These are phyloP conservation scores for Enteromius unitaeniatus DNA, from an alignment of 2,797 vertebrate species.

Conservation along the genomic window DNA sequence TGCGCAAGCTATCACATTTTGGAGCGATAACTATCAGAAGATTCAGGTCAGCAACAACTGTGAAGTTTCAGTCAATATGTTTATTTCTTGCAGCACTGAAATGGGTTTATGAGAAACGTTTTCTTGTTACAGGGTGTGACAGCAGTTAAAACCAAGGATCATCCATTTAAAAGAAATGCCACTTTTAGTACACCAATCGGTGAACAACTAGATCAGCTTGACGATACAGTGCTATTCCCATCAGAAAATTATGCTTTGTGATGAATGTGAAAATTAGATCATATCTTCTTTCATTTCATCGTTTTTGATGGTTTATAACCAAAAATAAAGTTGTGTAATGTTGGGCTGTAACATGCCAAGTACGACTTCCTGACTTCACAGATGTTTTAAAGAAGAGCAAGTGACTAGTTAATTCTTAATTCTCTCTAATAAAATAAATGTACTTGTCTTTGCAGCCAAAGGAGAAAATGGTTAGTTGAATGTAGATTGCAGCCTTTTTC, in stretches of 20 bases:
- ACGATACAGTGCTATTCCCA: conserved; percentile 63
- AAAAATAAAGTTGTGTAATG: neutral
- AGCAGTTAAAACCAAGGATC: conserved; percentile 28
- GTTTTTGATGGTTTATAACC: neutral
- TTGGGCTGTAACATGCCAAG: neutral
- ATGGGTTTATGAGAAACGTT: neutral
- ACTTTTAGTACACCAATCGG: conserved; percentile 75
- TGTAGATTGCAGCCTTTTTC: conserved; percentile 29
- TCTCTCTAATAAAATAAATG: conserved; percentile 37
- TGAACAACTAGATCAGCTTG: conserved; percentile 68
- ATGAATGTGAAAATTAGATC: neutral
- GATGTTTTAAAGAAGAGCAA: conserved; percentile 47
- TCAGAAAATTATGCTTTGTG: conserved; percentile 55
- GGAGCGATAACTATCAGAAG: conserved; percentile 75
- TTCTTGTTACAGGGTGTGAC: conserved; percentile 73
- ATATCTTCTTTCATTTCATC: neutral
- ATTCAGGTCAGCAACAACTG: conserved; percentile 69
- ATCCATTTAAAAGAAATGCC: conserved; percentile 75
- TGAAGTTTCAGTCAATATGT: neutral
- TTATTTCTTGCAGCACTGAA: conserved; percentile 10
- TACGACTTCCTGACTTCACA: neutral
- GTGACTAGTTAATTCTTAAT: conserved; percentile 53
- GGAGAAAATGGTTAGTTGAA: conserved; percentile 37
- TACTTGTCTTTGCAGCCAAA: conserved; percentile 56
- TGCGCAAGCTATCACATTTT: conserved; percentile 76